These are phyloP conservation scores for Alloscopus bannaensis DNA, from an alignment of 2,888 invertebrate species.

Conservation along the genomic window DNA sequence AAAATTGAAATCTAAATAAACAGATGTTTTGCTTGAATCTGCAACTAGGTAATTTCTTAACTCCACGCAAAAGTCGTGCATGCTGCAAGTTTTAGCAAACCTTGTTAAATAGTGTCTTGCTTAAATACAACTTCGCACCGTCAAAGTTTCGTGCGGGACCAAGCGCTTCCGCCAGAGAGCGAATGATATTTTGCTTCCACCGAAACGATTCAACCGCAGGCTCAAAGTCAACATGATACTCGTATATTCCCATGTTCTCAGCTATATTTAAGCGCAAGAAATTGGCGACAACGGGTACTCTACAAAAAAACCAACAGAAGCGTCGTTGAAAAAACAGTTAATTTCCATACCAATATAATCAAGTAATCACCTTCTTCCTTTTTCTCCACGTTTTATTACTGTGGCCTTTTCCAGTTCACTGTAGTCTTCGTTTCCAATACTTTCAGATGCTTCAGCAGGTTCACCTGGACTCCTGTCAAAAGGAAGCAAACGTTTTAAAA, in stretches of 20 bases:
- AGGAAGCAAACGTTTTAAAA: not conserved
- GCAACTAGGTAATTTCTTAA: not conserved
- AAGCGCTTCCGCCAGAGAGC: constrained; percentile 80
- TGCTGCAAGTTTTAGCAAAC: constrained; percentile 74
- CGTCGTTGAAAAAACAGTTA: constrained; percentile 3
- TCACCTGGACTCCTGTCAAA: not conserved
- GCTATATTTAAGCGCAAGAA: constrained; percentile 33
- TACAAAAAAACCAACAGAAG: constrained; percentile 13
- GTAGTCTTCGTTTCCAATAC: constrained; percentile 27
- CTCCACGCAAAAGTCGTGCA: not conserved
- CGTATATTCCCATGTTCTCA: constrained; percentile 80
- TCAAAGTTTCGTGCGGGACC: constrained; percentile 85
- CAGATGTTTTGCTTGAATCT: not conserved
- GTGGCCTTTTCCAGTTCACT: constrained; percentile 27
- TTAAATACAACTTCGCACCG: constrained; percentile 83
- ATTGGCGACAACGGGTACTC: constrained; percentile 44
- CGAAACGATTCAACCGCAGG: constrained; percentile 85
- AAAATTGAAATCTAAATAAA: constrained; percentile 73
- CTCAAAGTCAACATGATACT: constrained; percentile 87
- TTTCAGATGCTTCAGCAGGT: not conserved
- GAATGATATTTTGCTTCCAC: constrained; percentile 80
- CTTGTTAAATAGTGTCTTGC: constrained; percentile 80
- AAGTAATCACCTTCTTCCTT: constrained; percentile 31
- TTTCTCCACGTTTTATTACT: constrained; percentile 39
- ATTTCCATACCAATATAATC: not conserved